Base-by-base conservation (phyloP, 2,888 invertebrate genomes). In the Lycocerus yunnanus region DNA sequence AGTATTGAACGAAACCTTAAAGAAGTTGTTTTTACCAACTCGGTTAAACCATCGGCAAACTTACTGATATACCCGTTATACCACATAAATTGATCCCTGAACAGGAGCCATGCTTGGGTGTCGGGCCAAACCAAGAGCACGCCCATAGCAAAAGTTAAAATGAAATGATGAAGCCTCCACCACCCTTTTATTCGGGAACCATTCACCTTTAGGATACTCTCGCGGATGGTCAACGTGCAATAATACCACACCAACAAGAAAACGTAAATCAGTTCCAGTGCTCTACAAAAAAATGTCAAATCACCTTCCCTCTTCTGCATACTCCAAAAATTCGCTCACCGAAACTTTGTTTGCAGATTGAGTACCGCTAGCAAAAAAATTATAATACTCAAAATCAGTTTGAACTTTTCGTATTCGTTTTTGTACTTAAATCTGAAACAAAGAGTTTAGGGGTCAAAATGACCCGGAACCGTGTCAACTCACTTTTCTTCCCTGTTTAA, bases 231-330 rank as follows among this genome's bases (percentile, higher is more conserved):
- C 81, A 99, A 89, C 13, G 99, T 99, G 88, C 99, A 99, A 88
- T 99, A 99, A 88, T 99, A 99, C 99, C 99, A 99, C 2, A 99
- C 99, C 83, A 99, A 89, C 71, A 99, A 89, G 88, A 99, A 99
- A 90, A 97, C 94, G 83, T 96, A 93, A 82, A 93, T 92, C 84
- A 97, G 88, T 88, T 97, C 97, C 83, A 97, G 88, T 1, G 95
- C 94, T 88, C 96, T 94, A 86, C 6, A 88, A 86, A 65, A 73
- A 58, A 67, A 16, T 59, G 9, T 27, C 0, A 8, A 43, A 2
- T n/a, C 21, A 24, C 21, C 14, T 21, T 60, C 61, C 83, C n/a
- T 13, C 43, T n/a, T 13, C 13, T 0, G 2, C 0, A 5, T n/a
- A 11, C 13, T 18, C 1, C 1, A 9, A n/a, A 13, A 18, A 60